A percentile compares a stretch with the other conserved stretches of the same genome.
These are phyloP conservation scores for Parelbella ahira DNA, from an alignment of 2,888 invertebrate genomes.

Conservation along the genomic window DNA sequence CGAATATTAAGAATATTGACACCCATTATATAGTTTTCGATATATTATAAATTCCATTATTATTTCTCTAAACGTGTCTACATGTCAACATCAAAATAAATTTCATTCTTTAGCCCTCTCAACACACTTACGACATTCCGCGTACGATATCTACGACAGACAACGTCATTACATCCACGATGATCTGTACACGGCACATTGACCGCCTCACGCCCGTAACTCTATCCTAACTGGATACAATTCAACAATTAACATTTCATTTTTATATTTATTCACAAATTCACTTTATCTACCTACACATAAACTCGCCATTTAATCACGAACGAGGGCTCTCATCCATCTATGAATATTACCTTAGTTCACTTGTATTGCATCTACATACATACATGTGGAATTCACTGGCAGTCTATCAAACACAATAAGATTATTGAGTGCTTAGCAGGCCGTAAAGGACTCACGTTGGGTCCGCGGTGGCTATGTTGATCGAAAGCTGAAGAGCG, in stretches of 20 bases:
- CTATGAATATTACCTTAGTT: conserved; percentile 47
- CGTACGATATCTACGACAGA: conserved; percentile 9
- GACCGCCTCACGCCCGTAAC: conserved; percentile 53
- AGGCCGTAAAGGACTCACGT: conserved; percentile 46
- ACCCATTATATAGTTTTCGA: conserved; percentile 9
- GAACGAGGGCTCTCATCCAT: conserved; percentile 37
- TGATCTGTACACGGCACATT: conserved; percentile 45
- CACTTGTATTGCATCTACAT: conserved; percentile 33
- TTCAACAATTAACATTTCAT: conserved; percentile 73
- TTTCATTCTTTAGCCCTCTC: conserved; percentile 48
- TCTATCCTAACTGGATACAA: conserved; percentile 52
- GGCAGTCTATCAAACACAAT: conserved; percentile 22
- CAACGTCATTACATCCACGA: conserved; percentile 35
- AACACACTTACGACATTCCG: conserved; percentile 21
- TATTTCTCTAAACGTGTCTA: conserved; percentile 2
- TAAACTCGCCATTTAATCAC: conserved; percentile 43
- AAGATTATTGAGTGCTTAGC: conserved; percentile 25
- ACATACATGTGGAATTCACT: conserved; percentile 40
- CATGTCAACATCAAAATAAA: conserved; percentile 38
- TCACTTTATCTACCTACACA: conserved; percentile 69
- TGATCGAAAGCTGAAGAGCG: conserved; percentile 15
- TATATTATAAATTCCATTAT: conserved; percentile 9
- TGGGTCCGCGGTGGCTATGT: conserved; percentile 32
- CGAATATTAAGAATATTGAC: conserved; percentile 1
- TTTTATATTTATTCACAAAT: conserved; percentile 60